These are phyloP conservation scores for Rhinoptilus africanus DNA, from an alignment of 2,113 vertebrate species.

Conservation along the genomic window DNA sequence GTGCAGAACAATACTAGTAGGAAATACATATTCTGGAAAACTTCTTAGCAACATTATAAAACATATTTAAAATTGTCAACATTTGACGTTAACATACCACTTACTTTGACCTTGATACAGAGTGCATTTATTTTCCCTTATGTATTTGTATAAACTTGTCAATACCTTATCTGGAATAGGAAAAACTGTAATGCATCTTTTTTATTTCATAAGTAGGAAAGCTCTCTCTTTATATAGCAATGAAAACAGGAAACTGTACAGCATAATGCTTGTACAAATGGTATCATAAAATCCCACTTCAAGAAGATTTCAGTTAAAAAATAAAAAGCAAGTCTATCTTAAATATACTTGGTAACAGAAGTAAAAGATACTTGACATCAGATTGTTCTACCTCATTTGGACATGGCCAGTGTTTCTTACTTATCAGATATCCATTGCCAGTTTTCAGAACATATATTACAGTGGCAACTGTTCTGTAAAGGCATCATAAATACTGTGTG, in stretches of 20 bases:
- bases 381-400: background rate
- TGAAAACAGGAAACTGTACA: background rate
- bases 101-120: background rate
- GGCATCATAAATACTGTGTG: background rate
- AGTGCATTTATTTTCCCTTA: background rate
- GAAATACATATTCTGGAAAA: background rate
- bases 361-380: background rate
- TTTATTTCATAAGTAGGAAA: background rate
- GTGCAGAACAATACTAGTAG: background rate
- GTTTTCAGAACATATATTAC: background rate
- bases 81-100: background rate
- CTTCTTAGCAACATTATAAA: background rate
- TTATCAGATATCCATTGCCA: accelerated
- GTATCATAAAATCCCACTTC: background rate
- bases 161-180: background rate
- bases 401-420: background rate
- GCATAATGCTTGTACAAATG: background rate
- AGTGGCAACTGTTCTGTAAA: background rate
- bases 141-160: background rate
- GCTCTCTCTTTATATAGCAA: background rate
- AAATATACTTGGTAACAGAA: background rate
- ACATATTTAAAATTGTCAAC: background rate
- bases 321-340: background rate
- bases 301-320: background rate
- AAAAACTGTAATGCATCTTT: background rate